phyloP scores from a whole-genome alignment of 2,797 vertebrate genomes.

The Myotis daubentonii region DNA sequence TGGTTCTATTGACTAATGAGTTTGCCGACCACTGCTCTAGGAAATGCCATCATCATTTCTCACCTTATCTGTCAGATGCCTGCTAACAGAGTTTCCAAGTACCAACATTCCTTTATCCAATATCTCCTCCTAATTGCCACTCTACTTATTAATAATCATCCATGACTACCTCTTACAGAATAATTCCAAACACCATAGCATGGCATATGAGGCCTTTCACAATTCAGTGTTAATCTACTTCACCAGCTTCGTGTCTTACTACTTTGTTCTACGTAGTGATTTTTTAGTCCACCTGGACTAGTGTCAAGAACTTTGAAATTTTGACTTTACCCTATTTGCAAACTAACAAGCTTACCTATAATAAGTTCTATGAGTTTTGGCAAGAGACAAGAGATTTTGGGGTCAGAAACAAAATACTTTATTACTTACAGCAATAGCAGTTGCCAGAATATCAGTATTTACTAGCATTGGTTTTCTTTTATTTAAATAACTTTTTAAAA shows the following conservation, averaged over 20 bases:
- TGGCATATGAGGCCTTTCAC: not conserved
- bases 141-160: not conserved
- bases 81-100: not conserved
- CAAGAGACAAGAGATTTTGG: not conserved
- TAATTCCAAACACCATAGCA: not conserved
- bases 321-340: not conserved
- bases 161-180: not conserved
- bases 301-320: not conserved
- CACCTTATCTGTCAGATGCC: not conserved
- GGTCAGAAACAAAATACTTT: not conserved
- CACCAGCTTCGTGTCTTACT: not conserved
- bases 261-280: not conserved
- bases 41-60: not conserved
- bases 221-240: not conserved
- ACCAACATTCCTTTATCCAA: not conserved
- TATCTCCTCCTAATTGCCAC: not conserved
- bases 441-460: not conserved
- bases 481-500: no score
- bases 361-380: not conserved
- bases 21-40: not conserved
- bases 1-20: no score
- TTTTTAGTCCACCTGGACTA: not conserved
- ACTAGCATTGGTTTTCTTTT: not conserved
- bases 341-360: not conserved
- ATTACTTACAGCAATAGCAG: not conserved